Conservation (phyloP, 2,797 vertebrate species). For the Schizopygopsis malacanthus region DNA sequence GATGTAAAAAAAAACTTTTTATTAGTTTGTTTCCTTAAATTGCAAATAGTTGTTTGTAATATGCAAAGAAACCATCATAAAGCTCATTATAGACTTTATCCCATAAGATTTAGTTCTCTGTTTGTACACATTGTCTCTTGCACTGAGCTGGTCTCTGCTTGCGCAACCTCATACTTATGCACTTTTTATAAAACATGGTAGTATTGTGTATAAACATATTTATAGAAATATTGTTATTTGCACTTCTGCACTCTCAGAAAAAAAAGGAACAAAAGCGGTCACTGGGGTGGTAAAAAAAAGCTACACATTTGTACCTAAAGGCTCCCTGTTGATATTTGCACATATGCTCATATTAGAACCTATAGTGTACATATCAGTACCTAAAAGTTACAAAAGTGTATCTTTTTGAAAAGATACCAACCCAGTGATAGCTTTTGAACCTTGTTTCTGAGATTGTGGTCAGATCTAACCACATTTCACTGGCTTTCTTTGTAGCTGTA, state of each 20-base stretch:
- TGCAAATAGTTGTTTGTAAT: not conserved
- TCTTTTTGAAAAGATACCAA: too few relatives aligned
- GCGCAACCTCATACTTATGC: not conserved
- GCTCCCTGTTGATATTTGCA: too few relatives aligned
- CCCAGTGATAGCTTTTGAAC: not conserved
- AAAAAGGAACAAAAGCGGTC: not conserved
- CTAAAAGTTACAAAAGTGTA: not conserved
- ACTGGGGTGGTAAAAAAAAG: not conserved
- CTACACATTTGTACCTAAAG: not conserved
- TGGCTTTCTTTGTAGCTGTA: not conserved
- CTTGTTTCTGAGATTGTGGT: not conserved
- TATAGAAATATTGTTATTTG: not conserved
- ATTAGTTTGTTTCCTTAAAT: not conserved
- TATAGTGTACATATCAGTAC: not conserved
- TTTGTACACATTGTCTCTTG: not conserved
- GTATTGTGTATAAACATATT: not conserved
- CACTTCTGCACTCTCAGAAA: not conserved
- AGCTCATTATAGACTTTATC: not conserved
- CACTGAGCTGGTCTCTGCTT: not conserved
- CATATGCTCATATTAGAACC: too few relatives aligned
- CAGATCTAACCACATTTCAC: not conserved
- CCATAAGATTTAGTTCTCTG: not conserved
- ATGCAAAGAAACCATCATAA: not conserved
- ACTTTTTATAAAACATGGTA: not conserved
- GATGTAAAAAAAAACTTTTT: not conserved